Evolutionary conservation across 1,140 invertebrate species (phyloP).

Genomic region (Hestina assimilis): DNA sequence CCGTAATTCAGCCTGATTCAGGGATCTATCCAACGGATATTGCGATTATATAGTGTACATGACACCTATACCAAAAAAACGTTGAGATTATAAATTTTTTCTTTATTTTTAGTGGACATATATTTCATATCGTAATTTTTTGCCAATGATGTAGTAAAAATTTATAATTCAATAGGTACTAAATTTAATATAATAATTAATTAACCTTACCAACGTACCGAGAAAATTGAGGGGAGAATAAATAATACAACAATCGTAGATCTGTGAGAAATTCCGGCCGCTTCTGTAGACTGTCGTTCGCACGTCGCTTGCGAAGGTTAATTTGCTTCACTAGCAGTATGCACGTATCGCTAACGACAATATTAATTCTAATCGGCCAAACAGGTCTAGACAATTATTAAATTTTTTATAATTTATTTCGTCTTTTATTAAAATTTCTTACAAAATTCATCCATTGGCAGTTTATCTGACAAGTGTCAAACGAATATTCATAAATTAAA

Average conservation of each 20-base stretch:
- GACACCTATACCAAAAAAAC: not conserved
- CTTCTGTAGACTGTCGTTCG: constrained; percentile 50
- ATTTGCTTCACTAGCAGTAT: constrained; percentile 60
- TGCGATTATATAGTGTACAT: not conserved
- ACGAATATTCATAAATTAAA: constrained; percentile 51
- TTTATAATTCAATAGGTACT: not conserved
- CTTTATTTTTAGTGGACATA: no score
- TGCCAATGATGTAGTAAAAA: no score
- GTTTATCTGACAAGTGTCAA: constrained; percentile 41
- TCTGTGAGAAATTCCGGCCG: constrained; percentile 61
- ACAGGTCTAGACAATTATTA: constrained; percentile 22
- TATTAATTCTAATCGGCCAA: constrained; percentile 34
- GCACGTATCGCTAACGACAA: constrained; percentile 42
- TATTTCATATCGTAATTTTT: no score
- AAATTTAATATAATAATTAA: not conserved
- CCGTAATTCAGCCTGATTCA: no score
- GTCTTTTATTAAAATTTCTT: constrained; percentile 39
- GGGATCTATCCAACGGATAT: not conserved
- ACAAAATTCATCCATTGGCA: constrained; percentile 38
- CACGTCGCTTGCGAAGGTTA: constrained; percentile 50
- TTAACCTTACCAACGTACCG: constrained; percentile 5
- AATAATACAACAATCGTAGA: constrained; percentile 26
- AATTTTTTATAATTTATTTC: constrained; percentile 37
- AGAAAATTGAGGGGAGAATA: not conserved
- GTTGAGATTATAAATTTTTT: no score